These are phyloP conservation scores for Tyria jacobaeae DNA, from an alignment of 2,888 invertebrate genomes.

Conservation along the genomic window DNA sequence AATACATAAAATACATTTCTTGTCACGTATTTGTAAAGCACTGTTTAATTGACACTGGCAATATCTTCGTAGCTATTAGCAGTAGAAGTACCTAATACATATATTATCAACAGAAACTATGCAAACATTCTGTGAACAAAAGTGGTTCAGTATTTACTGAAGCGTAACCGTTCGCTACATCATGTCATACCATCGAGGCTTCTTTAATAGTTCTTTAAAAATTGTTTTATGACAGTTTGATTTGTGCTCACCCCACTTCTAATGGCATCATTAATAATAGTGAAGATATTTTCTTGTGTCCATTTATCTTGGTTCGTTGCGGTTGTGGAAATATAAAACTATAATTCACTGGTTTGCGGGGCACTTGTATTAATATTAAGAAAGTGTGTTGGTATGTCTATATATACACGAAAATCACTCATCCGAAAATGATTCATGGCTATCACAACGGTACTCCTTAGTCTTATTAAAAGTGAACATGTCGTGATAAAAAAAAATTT, in stretches of 20 bases:
- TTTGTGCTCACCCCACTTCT: slow-evolving; percentile 46
- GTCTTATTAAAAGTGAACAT: neutral
- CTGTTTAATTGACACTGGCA: too few relatives aligned
- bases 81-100: neutral
- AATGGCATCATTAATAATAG: slow-evolving; percentile 40
- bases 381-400: slow-evolving; percentile 13
- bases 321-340: slow-evolving; percentile 18
- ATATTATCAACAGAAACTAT: slow-evolving; percentile 33
- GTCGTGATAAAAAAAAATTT: neutral
- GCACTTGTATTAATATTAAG: slow-evolving; percentile 16
- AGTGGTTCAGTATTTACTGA: slow-evolving; percentile 29
- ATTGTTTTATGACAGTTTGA: slow-evolving; percentile 50
- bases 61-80: neutral
- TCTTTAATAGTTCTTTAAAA: slow-evolving; percentile 47
- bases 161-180: slow-evolving; percentile 35
- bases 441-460: neutral
- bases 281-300: slow-evolving; percentile 30
- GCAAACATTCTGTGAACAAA: slow-evolving; percentile 30
- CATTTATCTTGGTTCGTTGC: slow-evolving; percentile 34
- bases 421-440: slow-evolving; percentile 3
- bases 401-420: slow-evolving; percentile 1
- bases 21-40: too few relatives aligned
- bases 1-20: too few relatives aligned
- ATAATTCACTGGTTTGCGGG: slow-evolving; percentile 21
- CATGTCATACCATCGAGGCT: slow-evolving; percentile 32